Evolutionary conservation across 1,140 invertebrate genomes (phyloP).

Genomic region (Panagrolaimus sp.): DNA sequence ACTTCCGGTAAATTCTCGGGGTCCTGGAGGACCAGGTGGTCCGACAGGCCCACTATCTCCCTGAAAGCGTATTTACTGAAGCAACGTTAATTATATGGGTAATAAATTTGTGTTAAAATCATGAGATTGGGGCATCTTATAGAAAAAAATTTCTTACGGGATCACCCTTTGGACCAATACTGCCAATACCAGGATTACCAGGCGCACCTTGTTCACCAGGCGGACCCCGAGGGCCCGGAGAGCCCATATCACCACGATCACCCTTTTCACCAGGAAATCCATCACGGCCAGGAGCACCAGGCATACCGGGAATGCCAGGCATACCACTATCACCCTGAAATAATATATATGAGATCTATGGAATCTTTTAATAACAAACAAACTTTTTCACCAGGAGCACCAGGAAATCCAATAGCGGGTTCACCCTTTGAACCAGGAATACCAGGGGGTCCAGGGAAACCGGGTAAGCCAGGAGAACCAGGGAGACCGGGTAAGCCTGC

Average conservation of each 20-base stretch:
- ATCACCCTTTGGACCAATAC: constrained; percentile 57
- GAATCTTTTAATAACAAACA: neutral
- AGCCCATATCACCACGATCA: constrained; percentile 58
- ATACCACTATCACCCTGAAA: constrained; percentile 55
- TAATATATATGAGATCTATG: neutral
- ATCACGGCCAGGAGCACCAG: constrained; percentile 56
- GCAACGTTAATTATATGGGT: neutral
- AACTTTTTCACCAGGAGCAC: constrained; percentile 57
- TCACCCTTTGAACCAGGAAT: constrained; percentile 55
- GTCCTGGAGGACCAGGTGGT: constrained; percentile 47
- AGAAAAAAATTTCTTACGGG: constrained; percentile 43
- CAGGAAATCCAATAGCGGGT: constrained; percentile 54
- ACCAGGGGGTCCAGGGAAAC: constrained; percentile 62
- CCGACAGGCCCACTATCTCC: constrained; percentile 43
- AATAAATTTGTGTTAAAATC: neutral
- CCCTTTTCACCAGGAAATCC: constrained; percentile 59
- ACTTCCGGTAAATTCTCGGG: constrained; percentile 46
- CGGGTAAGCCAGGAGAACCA: constrained; percentile 49
- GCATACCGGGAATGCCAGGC: constrained; percentile 52
- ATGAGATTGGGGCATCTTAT: too few species aligned
- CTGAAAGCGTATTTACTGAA: constrained; percentile 33
- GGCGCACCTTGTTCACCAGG: constrained; percentile 54
- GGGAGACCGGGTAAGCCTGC: constrained; percentile 50
- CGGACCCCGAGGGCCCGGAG: constrained; percentile 58
- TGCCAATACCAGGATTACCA: constrained; percentile 58